These are phyloP conservation scores for Umimayanthus kanabou DNA, from an alignment of 92 coral and sea anemone species.

Conservation along the genomic window DNA sequence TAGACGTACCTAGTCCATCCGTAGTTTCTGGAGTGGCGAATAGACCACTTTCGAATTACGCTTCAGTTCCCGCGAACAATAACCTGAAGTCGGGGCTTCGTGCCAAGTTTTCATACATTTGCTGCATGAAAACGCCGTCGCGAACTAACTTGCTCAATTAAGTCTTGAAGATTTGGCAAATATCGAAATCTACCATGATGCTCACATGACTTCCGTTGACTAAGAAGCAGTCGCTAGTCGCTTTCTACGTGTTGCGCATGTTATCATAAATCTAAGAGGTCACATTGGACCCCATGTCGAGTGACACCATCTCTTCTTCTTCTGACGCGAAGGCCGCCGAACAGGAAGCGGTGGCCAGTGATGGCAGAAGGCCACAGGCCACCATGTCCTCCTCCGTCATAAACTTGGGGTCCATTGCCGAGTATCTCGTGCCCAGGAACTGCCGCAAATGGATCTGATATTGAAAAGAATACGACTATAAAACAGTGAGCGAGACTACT, in stretches of 20 bases:
- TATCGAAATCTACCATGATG: no score
- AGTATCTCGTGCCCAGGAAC: slow-evolving; percentile 92
- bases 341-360: slow-evolving; percentile 36
- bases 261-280: background rate
- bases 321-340: slow-evolving; percentile 25
- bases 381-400: slow-evolving; percentile 90
- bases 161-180: no score
- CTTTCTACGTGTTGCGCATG: background rate
- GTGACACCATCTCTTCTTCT: slow-evolving; percentile 14
- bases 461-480: background rate
- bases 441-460: slow-evolving; percentile 93
- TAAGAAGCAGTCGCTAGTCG: background rate
- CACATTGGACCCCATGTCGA: background rate
- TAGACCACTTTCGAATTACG: no score
- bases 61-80: no score
- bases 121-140: no score
- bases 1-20: no score
- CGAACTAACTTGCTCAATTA: no score
- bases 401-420: slow-evolving; percentile 87
- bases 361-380: slow-evolving; percentile 70
- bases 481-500: no score
- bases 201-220: background rate
- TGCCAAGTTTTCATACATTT: no score
- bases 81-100: no score
- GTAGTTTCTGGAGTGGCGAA: no score